phyloP scores from a whole-genome alignment of 2,888 invertebrate genomes.

The Dexiosoma caninum region DNA sequence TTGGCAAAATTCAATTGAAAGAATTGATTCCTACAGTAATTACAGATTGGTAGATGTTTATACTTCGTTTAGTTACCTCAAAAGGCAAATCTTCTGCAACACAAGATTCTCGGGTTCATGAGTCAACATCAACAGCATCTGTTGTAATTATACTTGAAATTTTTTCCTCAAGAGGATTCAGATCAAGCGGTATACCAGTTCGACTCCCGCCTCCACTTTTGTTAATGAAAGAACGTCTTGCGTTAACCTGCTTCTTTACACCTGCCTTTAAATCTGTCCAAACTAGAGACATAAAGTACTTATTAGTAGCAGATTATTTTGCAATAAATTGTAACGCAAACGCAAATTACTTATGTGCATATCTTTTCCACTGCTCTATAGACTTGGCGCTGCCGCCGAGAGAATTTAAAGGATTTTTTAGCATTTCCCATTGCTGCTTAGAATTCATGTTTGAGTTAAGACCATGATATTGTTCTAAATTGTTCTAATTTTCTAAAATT shows the following conservation, averaged over 20 bases:
- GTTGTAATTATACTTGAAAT: neutral
- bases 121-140: too few relatives aligned
- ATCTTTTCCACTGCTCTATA: neutral
- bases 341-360: neutral
- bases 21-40: too few relatives aligned
- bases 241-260: neutral
- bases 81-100: too few relatives aligned
- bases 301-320: neutral
- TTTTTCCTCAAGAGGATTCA: neutral
- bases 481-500: too few relatives aligned
- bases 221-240: neutral
- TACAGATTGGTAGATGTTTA: too few relatives aligned
- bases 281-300: neutral
- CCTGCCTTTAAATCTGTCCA: neutral
- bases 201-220: neutral
- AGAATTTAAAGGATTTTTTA: neutral
- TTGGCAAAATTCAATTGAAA: too few relatives aligned
- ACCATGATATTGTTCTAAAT: neutral
- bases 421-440: neutral
- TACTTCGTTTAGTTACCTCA: too few relatives aligned
- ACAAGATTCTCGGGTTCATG: too few relatives aligned
- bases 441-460: neutral
- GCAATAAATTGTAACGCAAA: too few relatives aligned
- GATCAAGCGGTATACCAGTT: neutral
- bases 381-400: neutral